These are phyloP conservation scores for Kuschelorhynchus macadamiae DNA, from an alignment of 2,888 invertebrate genomes.

Conservation along the genomic window DNA sequence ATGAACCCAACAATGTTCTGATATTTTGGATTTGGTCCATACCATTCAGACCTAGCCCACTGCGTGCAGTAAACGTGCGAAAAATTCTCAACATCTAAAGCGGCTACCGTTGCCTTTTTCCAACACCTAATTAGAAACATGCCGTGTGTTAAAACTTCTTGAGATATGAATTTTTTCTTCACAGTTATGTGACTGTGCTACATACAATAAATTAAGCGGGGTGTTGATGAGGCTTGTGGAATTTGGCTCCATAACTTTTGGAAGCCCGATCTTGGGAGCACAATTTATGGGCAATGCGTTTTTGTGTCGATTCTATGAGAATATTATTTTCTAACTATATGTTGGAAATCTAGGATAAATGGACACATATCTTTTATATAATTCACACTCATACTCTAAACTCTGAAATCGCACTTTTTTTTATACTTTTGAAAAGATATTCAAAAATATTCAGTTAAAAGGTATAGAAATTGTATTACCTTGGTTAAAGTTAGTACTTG, in stretches of 20 bases:
- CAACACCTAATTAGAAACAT: constrained; percentile 62
- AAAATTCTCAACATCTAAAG: constrained; percentile 60
- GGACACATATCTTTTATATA: too few relatives aligned
- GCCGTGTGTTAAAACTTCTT: constrained; percentile 56
- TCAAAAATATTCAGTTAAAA: too few relatives aligned
- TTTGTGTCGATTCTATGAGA: too few relatives aligned
- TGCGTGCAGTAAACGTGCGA: constrained; percentile 56
- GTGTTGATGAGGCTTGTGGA: constrained; percentile 33
- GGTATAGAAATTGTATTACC: too few relatives aligned
- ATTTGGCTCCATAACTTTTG: constrained; percentile 13
- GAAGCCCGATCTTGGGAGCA: too few relatives aligned
- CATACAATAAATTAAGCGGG: constrained; percentile 32
- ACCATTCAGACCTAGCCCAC: neutral
- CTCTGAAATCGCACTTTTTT: too few relatives aligned
- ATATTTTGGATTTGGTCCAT: neutral
- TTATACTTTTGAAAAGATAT: too few relatives aligned
- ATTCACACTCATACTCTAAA: too few relatives aligned
- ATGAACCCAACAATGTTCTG: neutral
- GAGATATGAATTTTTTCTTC: constrained; percentile 41
- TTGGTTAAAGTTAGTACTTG: too few relatives aligned
- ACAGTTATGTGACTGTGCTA: constrained; percentile 48
- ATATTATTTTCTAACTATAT: too few relatives aligned
- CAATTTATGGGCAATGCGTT: too few relatives aligned
- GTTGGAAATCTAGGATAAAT: too few relatives aligned
- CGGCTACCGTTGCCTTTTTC: constrained; percentile 50